These are phyloP conservation scores for Drosophila trapezifrons DNA, from an alignment of 1,140 invertebrate species.

Conservation along the genomic window DNA sequence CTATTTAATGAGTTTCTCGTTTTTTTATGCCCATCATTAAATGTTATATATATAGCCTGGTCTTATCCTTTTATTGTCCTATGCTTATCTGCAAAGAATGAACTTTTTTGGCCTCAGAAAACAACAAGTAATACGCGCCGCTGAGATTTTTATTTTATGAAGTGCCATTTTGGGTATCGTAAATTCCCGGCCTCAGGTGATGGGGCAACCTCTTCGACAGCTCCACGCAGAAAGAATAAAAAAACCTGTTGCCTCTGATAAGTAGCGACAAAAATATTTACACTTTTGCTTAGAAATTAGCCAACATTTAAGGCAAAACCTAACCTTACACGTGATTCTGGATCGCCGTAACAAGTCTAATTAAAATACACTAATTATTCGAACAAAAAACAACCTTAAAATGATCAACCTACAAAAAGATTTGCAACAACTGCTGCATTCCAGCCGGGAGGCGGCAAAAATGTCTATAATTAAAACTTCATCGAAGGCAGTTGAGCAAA, in stretches of 20 bases:
- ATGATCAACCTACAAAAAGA: neutral
- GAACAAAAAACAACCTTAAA: conserved; percentile 3
- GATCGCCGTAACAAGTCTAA: neutral
- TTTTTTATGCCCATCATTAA: conserved; percentile 24
- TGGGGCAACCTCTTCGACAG: conserved; percentile 19
- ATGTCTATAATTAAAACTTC: conserved; percentile 60
- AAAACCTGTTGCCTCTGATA: conserved; percentile 29
- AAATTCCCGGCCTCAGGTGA: conserved; percentile 34
- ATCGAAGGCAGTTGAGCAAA: conserved; percentile 61
- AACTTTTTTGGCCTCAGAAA: conserved; percentile 1
- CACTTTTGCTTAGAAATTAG: neutral
- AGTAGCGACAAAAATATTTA: conserved; percentile 35
- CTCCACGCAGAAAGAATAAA: neutral
- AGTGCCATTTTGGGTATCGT: conserved; percentile 19
- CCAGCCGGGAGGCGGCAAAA: conserved; percentile 17
- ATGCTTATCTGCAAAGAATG: conserved; percentile 25
- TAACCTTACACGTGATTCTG: neutral
- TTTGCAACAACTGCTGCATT: conserved; percentile 18
- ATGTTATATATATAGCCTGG: conserved; percentile 26
- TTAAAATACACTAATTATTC: neutral
- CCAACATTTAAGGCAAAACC: neutral
- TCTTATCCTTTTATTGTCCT: conserved; percentile 25
- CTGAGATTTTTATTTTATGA: conserved; percentile 44
- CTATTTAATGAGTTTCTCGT: conserved; percentile 37
- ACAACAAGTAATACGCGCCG: conserved; percentile 7